Evolutionary conservation across 1,140 invertebrate species (phyloP).

Genomic region (Aporrectodea caliginosa): DNA sequence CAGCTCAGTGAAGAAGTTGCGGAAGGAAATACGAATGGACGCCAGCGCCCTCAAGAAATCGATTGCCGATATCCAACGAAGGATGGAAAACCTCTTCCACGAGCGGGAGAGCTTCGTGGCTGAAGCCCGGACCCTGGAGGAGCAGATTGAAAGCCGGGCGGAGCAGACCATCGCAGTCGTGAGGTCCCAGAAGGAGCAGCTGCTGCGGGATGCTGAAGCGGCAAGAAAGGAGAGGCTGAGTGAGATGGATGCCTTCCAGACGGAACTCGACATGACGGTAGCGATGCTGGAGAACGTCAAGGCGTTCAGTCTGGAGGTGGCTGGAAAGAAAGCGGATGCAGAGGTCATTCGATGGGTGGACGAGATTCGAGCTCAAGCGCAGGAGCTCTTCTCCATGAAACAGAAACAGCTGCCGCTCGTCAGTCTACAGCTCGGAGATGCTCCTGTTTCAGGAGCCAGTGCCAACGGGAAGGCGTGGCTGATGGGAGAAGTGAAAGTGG

Average conservation of each 20-base stretch:
- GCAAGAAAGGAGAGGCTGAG: not conserved
- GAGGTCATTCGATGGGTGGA: not conserved
- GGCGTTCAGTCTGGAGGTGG: not conserved
- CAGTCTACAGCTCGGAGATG: no score
- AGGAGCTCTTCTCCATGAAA: not conserved
- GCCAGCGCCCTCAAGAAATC: not conserved
- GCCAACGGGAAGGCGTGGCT: no score
- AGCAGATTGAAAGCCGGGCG: not conserved
- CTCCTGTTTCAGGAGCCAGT: no score
- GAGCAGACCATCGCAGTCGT: not conserved
- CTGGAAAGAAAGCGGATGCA: not conserved
- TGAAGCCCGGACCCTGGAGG: not conserved
- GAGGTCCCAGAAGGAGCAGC: not conserved
- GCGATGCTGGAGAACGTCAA: not conserved
- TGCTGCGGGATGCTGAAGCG: not conserved
- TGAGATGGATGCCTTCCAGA: not conserved
- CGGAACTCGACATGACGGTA: not conserved
- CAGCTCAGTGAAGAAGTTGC: not conserved
- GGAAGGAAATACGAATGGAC: not conserved
- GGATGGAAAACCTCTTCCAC: not conserved
- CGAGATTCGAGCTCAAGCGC: not conserved
- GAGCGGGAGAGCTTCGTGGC: not conserved
- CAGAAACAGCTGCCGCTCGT: not conserved
- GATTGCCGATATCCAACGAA: not conserved
- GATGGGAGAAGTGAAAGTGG: no score